phyloP scores from a whole-genome alignment of 64 coral and sea anemone species.

The Montipora capricornis region DNA sequence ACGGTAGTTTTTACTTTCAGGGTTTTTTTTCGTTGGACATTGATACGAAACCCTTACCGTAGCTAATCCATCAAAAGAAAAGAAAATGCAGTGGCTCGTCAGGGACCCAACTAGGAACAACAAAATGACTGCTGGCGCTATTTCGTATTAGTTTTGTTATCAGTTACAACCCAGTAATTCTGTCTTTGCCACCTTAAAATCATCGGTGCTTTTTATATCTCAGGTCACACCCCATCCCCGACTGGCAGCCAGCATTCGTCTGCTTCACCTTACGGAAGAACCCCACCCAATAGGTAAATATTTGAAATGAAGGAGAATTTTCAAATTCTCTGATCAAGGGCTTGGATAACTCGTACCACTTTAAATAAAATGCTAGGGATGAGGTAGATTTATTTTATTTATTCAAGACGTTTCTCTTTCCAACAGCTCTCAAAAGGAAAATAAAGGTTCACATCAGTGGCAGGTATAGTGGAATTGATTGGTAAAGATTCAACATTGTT shows the following conservation, averaged over 20 bases:
- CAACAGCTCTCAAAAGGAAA: conserved; percentile 55
- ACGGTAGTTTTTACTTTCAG: too few relatives aligned
- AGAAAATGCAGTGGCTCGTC: too few relatives aligned
- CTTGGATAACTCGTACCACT: neutral
- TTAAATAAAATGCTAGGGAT: neutral
- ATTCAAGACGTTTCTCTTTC: neutral
- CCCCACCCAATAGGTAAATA: conserved; percentile 39
- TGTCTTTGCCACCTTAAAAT: neutral
- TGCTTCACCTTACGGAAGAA: conserved; percentile 35
- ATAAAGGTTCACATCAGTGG: conserved; percentile 42
- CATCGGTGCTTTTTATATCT: neutral
- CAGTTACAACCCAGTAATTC: neutral
- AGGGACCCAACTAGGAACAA: too few relatives aligned
- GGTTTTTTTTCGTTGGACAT: too few relatives aligned
- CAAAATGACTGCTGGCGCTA: too few relatives aligned
- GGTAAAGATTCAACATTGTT: neutral
- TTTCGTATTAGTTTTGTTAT: neutral
- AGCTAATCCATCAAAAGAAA: too few relatives aligned
- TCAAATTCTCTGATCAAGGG: neutral
- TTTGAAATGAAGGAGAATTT: neutral
- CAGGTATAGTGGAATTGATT: conserved; percentile 30
- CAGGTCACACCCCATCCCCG: conserved; percentile 39
- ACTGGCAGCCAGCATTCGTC: conserved; percentile 23
- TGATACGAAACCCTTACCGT: too few relatives aligned
- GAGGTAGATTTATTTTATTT: neutral